Conservation (phyloP, 2,888 invertebrate species). For the Cantharis nigra region DNA sequence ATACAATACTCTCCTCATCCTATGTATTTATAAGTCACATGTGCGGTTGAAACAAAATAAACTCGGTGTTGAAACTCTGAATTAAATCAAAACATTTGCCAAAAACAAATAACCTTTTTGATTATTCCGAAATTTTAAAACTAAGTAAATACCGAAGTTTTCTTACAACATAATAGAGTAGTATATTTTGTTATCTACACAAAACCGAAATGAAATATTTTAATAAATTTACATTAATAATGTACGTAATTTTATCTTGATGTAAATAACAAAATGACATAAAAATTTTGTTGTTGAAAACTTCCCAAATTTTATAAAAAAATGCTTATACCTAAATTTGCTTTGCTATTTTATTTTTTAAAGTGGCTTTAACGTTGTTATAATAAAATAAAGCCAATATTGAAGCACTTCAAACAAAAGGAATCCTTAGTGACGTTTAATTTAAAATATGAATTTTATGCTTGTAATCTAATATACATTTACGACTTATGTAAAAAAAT, state of each 20-base stretch:
- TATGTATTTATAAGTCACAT: not conserved
- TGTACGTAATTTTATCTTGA: too few relatives aligned
- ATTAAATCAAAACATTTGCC: not conserved
- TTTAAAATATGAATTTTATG: not conserved
- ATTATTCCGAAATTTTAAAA: not conserved
- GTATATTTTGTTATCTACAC: not conserved
- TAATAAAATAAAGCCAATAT: not conserved
- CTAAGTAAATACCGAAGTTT: not conserved
- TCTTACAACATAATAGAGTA: not conserved
- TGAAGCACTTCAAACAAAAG: not conserved
- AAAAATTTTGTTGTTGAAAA: too few relatives aligned
- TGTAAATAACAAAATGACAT: not conserved
- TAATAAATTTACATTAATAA: not conserved
- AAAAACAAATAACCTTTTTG: not conserved
- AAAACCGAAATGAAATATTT: not conserved
- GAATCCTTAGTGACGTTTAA: not conserved
- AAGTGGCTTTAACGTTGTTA: not conserved
- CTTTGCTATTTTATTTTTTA: not conserved
- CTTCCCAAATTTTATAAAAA: too few relatives aligned
- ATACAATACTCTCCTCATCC: not conserved
- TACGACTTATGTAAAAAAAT: not conserved
- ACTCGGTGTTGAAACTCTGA: not conserved
- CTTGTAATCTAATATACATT: not conserved
- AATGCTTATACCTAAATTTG: not conserved
- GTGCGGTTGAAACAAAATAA: not conserved